Evolutionary conservation across 2,113 vertebrate species (phyloP).

Genomic region (Chinchilla lanigera): DNA sequence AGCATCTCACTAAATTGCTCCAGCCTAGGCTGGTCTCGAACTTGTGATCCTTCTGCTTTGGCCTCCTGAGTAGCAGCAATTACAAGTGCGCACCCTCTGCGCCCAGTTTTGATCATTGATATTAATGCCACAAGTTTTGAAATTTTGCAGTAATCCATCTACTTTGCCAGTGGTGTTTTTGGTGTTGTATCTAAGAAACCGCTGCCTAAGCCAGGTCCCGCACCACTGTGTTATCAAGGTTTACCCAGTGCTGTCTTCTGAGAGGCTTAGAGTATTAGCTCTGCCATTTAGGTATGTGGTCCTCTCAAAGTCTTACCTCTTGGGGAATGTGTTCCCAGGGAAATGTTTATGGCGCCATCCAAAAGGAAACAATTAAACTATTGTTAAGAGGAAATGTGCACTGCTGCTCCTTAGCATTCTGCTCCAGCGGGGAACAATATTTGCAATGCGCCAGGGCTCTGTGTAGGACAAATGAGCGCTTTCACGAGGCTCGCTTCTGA

Average conservation of each 20-base stretch:
- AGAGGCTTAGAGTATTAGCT: background rate
- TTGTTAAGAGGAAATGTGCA: slow-evolving; percentile 69
- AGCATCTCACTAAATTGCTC: background rate
- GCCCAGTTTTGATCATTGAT: background rate
- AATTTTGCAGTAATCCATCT: background rate
- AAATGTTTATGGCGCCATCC: slow-evolving; percentile 51
- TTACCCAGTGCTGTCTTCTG: background rate
- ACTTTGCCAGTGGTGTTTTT: background rate
- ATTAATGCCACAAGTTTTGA: slow-evolving; percentile 16
- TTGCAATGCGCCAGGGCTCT: slow-evolving; percentile 68
- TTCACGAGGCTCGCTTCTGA: slow-evolving; percentile 73
- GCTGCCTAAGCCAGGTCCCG: background rate
- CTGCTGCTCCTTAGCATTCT: slow-evolving; percentile 74
- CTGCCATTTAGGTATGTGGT: background rate
- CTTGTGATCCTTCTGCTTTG: background rate
- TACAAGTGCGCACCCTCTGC: background rate
- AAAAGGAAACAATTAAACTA: slow-evolving; percentile 59
- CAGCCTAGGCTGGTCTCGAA: background rate
- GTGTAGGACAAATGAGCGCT: slow-evolving; percentile 75
- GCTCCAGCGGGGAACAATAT: slow-evolving; percentile 75
- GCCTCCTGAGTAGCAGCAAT: background rate
- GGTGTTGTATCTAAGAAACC: background rate
- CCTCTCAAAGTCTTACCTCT: slow-evolving; percentile 59
- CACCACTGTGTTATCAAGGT: slow-evolving; percentile 24
- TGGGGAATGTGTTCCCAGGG: slow-evolving; percentile 59